Conservation (phyloP, 2,113 vertebrate genomes). For the Madoqua kirkii region DNA sequence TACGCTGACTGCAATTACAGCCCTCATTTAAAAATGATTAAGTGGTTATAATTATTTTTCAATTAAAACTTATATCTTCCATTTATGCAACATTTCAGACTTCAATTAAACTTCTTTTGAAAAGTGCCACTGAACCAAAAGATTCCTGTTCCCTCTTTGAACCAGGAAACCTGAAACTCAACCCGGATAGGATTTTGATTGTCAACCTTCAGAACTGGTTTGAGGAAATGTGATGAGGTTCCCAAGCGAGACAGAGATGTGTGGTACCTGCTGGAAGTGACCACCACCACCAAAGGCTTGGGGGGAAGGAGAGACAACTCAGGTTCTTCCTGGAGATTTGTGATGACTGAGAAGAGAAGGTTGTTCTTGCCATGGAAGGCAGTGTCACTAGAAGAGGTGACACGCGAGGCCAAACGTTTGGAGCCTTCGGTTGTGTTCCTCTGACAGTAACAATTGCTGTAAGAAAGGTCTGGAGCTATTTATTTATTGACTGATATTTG, state of each 20-base stretch:
- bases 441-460: background rate
- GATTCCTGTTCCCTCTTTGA: slow-evolving; percentile 65
- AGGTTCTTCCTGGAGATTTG: background rate
- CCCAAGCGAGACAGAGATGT: background rate
- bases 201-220: slow-evolving; percentile 8
- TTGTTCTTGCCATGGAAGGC: background rate
- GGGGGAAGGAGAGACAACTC: rapidly evolving
- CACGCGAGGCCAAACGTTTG: background rate
- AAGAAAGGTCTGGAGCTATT: background rate
- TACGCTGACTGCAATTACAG: slow-evolving; percentile 98
- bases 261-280: background rate
- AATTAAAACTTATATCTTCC: slow-evolving; percentile 99
- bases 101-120: slow-evolving; percentile 85
- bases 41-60: slow-evolving; percentile 99
- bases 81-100: slow-evolving; percentile 85
- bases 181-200: slow-evolving; percentile 55
- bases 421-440: background rate
- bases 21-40: slow-evolving; percentile 98
- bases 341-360: background rate
- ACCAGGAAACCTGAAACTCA: slow-evolving; percentile 53
- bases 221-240: slow-evolving; percentile 49
- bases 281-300: background rate
- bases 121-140: slow-evolving; percentile 76
- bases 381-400: background rate
- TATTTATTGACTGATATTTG: background rate